phyloP scores from a whole-genome alignment of 1,140 invertebrate species.

The Heliothis virescens region DNA sequence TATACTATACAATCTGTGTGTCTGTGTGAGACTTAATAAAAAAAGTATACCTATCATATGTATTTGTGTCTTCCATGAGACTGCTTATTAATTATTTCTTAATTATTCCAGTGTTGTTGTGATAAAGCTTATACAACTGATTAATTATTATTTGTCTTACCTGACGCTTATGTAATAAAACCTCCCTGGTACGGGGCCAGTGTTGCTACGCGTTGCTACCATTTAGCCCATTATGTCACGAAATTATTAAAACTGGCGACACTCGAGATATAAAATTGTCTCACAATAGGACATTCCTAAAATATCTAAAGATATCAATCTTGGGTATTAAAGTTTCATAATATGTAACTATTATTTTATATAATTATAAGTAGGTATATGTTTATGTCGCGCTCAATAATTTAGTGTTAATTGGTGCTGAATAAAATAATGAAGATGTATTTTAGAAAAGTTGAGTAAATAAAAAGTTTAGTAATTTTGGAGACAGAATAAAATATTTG shows the following conservation, averaged over 20 bases:
- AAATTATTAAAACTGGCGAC: conserved; percentile 11
- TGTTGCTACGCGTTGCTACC: conserved; percentile 11
- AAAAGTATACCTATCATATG: not conserved
- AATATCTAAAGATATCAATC: conserved; percentile 41
- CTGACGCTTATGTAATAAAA: conserved; percentile 11
- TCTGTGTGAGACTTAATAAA: not conserved
- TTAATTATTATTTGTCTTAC: conserved; percentile 11
- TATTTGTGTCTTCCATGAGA: conserved; percentile 32
- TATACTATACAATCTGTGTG: conserved; percentile 1
- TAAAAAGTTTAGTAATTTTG: conserved; percentile 52
- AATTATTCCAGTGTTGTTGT: conserved; percentile 45
- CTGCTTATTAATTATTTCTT: conserved; percentile 47
- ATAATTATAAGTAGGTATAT: conserved; percentile 40
- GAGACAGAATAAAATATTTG: conserved; percentile 55
- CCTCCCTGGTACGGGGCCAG: conserved; percentile 26
- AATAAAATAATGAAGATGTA: conserved; percentile 51
- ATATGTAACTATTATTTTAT: conserved; percentile 38
- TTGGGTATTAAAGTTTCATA: conserved; percentile 43
- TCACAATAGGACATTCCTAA: conserved; percentile 49
- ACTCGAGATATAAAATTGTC: conserved; percentile 16
- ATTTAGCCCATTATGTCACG: too few relatives aligned
- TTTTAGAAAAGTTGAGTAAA: conserved; percentile 53
- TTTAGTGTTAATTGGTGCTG: conserved; percentile 61
- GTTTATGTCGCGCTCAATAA: conserved; percentile 54
- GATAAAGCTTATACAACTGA: conserved; percentile 17